These are phyloP conservation scores for Tetrapedia diversipes DNA, from an alignment of 2,888 invertebrate genomes.

Conservation along the genomic window DNA sequence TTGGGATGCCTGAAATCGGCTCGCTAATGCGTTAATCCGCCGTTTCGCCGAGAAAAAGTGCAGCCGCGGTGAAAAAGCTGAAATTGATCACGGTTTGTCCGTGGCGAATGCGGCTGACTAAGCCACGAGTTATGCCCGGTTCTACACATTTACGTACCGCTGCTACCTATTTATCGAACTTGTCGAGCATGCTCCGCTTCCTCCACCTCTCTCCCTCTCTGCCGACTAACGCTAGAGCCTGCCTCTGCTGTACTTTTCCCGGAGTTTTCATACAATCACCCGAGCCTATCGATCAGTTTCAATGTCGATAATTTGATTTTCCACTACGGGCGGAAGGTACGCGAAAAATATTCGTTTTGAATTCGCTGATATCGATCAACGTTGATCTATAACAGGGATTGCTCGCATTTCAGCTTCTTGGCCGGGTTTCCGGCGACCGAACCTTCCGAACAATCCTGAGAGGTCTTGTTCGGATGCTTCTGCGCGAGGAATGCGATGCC, in stretches of 20 bases:
- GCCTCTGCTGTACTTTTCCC: constrained; percentile 28
- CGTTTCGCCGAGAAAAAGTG: constrained; percentile 22
- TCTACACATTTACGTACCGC: constrained; percentile 46
- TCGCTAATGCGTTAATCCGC: constrained; percentile 32
- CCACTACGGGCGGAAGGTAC: constrained; percentile 17
- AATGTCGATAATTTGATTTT: constrained; percentile 50
- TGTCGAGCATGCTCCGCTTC: constrained; percentile 25
- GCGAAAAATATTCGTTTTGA: no score
- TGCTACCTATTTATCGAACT: constrained; percentile 47
- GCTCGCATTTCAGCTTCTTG: constrained; percentile 2
- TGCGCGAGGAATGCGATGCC: constrained; percentile 36
- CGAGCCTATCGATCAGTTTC: constrained; percentile 33
- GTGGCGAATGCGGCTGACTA: constrained; percentile 54
- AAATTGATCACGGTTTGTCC: constrained; percentile 36
- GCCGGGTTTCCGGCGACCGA: neutral
- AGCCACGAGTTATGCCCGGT: constrained; percentile 54
- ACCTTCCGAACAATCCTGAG: constrained; percentile 21
- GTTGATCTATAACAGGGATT: no score
- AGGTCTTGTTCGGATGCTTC: constrained; percentile 39
- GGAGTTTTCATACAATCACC: constrained; percentile 35
- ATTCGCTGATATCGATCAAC: no score
- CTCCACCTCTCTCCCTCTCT: constrained; percentile 20
- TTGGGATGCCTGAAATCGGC: constrained; percentile 19
- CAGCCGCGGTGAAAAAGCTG: constrained; percentile 23
- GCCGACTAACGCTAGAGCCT: neutral